Evolutionary conservation across 2,797 vertebrate species (phyloP), one percentile per base, ranked within the genome.

Genomic region (Babyrousa celebensis): DNA sequence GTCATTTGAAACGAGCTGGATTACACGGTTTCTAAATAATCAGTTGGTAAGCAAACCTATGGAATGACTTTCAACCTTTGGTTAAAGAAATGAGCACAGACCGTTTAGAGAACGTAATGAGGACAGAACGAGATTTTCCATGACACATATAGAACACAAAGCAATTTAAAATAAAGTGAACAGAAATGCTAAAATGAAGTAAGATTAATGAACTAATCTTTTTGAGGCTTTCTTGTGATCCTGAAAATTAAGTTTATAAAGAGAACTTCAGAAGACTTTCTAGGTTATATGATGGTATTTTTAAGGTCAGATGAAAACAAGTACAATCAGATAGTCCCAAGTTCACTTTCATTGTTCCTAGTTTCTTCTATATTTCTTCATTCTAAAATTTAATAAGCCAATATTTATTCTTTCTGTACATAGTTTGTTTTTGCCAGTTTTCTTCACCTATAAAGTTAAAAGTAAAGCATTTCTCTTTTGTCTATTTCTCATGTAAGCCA

Each of bases 11-110:
- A 68, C 78, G 5, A 88, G 65, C 65, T 86, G 85, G 54, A 86
- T 96, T 65, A 62, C 67, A 93, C 40, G 27, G 93, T 82, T 95
- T 97, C 94, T 90, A 96, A 97, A 96, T 95, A 92, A 89, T 97
- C 52, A 88, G 87, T 92, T 63, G 17, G 91, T 87, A 92, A 96
- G 87, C 65, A 94, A 85, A 90, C 71, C 74, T 96, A 78, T 96
- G 89, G 95, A 90, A 79, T 86, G 91, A 40, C 79, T 93, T 97
- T 89, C 77, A 62, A 82, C 71, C n/a, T 78, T 63, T 89, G 78
- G 86, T 65, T 95, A 93, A 95, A 85, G 52, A 92, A 95, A 89
- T 25, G 43, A 90, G 62, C 18, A 65, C 21, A 86, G 54, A 23
- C 1, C 77, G 70, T 84, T 85, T 94, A 36, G 43, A 86, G 82